phyloP scores from a whole-genome alignment of 37 sponge, comb jelly and placozoan genomes.

The Hormiphora californensis region DNA sequence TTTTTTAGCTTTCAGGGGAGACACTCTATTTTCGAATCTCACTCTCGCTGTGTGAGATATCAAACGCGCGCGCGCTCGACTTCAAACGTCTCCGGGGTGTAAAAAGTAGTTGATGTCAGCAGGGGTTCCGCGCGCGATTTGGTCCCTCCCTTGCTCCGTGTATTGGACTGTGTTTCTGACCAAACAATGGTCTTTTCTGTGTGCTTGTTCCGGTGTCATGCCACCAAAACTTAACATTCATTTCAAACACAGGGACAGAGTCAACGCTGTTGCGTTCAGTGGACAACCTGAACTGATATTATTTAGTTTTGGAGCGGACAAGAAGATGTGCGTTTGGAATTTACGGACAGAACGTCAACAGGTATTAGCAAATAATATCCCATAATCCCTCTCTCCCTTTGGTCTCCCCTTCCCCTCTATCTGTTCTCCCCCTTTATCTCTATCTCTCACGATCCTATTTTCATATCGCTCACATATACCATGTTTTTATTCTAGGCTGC shows the following conservation, averaged over 20 bases:
- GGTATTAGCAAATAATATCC: conserved; percentile 58
- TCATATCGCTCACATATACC: not conserved
- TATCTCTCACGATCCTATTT: not conserved
- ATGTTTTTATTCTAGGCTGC: conserved; percentile 77
- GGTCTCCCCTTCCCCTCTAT: too few relatives aligned
- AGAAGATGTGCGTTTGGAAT: conserved; percentile 78
- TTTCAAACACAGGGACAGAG: conserved; percentile 63
- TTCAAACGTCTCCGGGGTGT: too few relatives aligned
- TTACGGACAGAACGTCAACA: conserved; percentile 71
- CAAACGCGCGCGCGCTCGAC: too few relatives aligned
- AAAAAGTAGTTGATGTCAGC: not conserved
- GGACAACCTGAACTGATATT: conserved; percentile 60
- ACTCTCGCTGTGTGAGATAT: too few relatives aligned
- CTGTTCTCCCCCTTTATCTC: not conserved
- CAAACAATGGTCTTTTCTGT: too few relatives aligned
- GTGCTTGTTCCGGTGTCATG: too few relatives aligned
- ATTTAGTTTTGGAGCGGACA: conserved; percentile 72
- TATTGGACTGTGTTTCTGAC: not conserved
- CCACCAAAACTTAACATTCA: not conserved
- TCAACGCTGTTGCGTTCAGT: conserved; percentile 65
- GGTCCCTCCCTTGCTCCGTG: not conserved
- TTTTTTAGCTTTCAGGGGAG: too few relatives aligned
- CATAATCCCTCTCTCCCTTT: too few relatives aligned
- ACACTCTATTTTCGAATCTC: too few relatives aligned
- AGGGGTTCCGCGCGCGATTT: not conserved